Evolutionary conservation across 35 echinoderm and acorn worm genomes (phyloP), one percentile per base, ranked within the genome.

Genomic region (Heliocidaris erythrogramma): DNA sequence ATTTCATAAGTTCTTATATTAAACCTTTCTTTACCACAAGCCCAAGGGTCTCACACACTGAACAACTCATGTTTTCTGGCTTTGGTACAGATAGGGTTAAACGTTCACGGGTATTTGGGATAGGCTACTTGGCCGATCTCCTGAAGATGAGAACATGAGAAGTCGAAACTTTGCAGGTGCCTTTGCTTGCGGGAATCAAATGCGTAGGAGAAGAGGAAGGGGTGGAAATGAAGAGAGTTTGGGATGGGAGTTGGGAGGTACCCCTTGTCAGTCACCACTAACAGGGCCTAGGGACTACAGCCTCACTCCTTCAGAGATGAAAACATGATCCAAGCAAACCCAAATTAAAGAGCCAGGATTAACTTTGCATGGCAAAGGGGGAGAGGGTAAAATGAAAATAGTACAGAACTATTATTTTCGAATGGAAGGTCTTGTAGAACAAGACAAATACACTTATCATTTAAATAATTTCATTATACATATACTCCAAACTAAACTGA

Each of bases 211-310:
- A 18, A 78, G 65, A 78, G 65, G 65, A 78, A 78, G 27, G 65
- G 65, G 65, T 78, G 65, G 65, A 78, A 78, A 78, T 78, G 65
- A 78, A 78, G 0, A 27, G 65, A 78, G 65, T 78, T 78, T 78
- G 65, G 65, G 27, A 78, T 78, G 65, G 65, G 65, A 78, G 65
- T 78, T 78, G 65, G 65, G 65, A 27, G 65, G 21, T 78, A 78
- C 18, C 65, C 65, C 65, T 78, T 78, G 65, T 78, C 65, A 78
- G 65, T 78, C 65, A 78, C 27, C 65, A 78, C 65, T 78, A 78
- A 78, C 4, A 4, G 27, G 27, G 65, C 65, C 65, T 78, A 27
- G 65, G 21, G 65, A 78, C 65, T 52, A 52, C 49, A 1, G 52
- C 52, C 52, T 56, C 9, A 11, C 52, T 14, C 52, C 14, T 56